Conservation (phyloP, 2,888 invertebrate genomes). For the Athetis lepigone region DNA sequence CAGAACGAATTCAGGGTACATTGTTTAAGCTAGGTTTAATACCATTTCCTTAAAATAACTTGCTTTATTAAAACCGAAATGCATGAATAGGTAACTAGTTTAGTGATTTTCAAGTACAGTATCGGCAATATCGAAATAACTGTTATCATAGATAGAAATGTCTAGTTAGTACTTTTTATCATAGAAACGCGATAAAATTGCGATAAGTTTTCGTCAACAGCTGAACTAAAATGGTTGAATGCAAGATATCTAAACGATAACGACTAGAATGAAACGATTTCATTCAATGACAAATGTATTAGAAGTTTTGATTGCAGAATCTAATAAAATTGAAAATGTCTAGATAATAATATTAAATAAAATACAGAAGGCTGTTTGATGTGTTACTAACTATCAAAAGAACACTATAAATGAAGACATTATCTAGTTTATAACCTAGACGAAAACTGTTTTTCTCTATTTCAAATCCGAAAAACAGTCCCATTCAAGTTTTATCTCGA, state of each 20-base stretch:
- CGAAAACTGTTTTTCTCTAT: constrained; percentile 15
- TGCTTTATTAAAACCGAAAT: constrained; percentile 10
- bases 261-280: constrained; percentile 12
- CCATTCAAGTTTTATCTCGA: constrained; percentile 35
- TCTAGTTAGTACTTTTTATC: constrained; percentile 60
- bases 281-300: constrained; percentile 5
- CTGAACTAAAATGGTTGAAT: constrained; percentile 47
- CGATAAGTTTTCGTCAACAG: constrained; percentile 56
- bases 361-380: background rate
- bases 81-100: constrained; percentile 1
- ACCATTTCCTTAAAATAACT: background rate
- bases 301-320: background rate
- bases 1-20: constrained; percentile 11
- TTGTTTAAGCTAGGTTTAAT: constrained; percentile 11
- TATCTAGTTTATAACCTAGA: background rate
- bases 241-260: constrained; percentile 45
- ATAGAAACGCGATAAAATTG: constrained; percentile 65
- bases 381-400: background rate
- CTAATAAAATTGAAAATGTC: background rate
- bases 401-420: background rate
- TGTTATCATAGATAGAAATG: constrained; percentile 57
- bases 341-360: background rate
- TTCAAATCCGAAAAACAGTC: constrained; percentile 17
- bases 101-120: constrained; percentile 12
- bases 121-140: constrained; percentile 22